Percentiles rank a stretch among this genome's conserved stretches.
Conservation (phyloP, 2,888 invertebrate genomes). For the Diadromus collaris region DNA sequence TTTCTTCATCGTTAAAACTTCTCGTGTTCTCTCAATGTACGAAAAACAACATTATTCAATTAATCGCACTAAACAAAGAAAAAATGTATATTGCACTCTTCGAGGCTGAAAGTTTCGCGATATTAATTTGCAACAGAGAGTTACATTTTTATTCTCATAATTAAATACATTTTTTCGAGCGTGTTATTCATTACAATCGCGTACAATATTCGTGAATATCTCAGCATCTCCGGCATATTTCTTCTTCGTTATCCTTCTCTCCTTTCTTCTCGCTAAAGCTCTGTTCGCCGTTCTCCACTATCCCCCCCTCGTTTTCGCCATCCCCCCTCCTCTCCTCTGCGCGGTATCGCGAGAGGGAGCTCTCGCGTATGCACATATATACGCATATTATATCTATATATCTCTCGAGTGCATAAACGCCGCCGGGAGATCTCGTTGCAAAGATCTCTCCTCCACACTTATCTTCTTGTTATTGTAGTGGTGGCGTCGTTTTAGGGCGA, state of each 20-base stretch:
- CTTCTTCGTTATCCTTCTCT: conserved; percentile 18
- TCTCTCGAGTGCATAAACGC: conserved; percentile 48
- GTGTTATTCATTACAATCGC: not conserved
- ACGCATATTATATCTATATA: conserved; percentile 27
- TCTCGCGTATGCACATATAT: not conserved
- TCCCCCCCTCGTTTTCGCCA: not conserved
- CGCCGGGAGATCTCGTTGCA: conserved; percentile 51
- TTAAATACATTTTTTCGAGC: not conserved
- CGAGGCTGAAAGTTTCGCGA: not conserved
- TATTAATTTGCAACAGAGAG: not conserved
- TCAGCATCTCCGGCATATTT: conserved; percentile 16
- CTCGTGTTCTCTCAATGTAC: too few species aligned
- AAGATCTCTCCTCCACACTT: conserved; percentile 46
- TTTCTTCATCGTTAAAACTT: conserved; percentile 15
- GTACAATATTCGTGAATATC: conserved; percentile 8
- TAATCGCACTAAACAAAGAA: too few species aligned
- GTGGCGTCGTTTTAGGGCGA: conserved; percentile 59
- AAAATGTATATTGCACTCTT: too few species aligned
- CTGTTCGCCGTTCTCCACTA: conserved; percentile 29
- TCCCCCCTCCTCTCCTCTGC: not conserved
- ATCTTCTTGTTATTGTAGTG: conserved; percentile 51
- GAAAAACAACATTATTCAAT: too few species aligned
- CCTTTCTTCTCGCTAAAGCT: conserved; percentile 34
- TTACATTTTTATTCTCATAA: not conserved
- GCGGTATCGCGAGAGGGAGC: conserved; percentile 26